phyloP scores from a whole-genome alignment of 2,888 invertebrate species.

The Melinopterus prodromus region DNA sequence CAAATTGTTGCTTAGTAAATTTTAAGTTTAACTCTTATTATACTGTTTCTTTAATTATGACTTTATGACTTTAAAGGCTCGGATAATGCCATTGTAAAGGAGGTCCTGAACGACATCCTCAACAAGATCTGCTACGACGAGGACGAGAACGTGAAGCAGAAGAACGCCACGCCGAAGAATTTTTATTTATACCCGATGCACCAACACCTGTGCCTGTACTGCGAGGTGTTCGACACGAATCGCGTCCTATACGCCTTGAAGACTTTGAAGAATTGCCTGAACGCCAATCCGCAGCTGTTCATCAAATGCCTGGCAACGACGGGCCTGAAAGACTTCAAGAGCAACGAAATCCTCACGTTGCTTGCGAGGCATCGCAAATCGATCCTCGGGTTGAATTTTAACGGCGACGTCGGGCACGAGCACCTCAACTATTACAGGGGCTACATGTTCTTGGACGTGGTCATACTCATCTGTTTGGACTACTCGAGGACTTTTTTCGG shows the following conservation, averaged over 20 bases:
- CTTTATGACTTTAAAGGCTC: slow-evolving; percentile 54
- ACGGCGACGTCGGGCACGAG: slow-evolving; percentile 70
- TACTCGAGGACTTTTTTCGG: slow-evolving; percentile 82
- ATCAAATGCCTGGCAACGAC: slow-evolving; percentile 81
- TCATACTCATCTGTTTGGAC: slow-evolving; percentile 79
- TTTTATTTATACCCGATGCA: slow-evolving; percentile 76
- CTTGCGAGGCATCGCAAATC: slow-evolving; percentile 81
- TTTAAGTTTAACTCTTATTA: no score
- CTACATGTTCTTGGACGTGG: slow-evolving; percentile 82
- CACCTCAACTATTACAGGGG: slow-evolving; percentile 74
- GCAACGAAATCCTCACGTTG: slow-evolving; percentile 67
- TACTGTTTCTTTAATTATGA: no score
- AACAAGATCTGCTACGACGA: slow-evolving; percentile 61
- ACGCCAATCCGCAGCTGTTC: slow-evolving; percentile 75
- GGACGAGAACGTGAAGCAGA: slow-evolving; percentile 52
- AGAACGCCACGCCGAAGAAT: slow-evolving; percentile 48
- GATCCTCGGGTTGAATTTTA: slow-evolving; percentile 74
- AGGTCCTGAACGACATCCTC: slow-evolving; percentile 66
- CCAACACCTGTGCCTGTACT: slow-evolving; percentile 84
- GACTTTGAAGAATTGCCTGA: slow-evolving; percentile 76
- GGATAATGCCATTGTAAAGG: slow-evolving; percentile 32
- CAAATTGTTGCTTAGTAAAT: no score
- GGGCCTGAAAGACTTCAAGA: slow-evolving; percentile 66
- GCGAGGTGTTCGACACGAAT: slow-evolving; percentile 79
- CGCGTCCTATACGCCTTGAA: slow-evolving; percentile 78